A percentile compares a stretch with the other conserved stretches of the same genome.
Conservation (phyloP, 2,113 vertebrate species). For the Philantomba maxwellii region DNA sequence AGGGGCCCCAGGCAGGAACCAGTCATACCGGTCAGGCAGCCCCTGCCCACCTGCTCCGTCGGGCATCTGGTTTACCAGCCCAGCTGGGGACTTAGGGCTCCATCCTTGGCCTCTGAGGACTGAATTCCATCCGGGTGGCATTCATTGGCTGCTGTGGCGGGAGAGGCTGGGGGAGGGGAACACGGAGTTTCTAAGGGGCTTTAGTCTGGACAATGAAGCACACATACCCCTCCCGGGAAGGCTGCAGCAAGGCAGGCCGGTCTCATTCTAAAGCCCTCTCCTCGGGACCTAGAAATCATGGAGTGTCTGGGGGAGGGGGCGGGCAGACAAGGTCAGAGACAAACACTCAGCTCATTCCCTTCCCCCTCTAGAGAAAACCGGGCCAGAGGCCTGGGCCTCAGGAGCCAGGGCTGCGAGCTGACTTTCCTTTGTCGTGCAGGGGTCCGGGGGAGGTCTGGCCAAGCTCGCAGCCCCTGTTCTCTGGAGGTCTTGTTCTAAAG, state of each 20-base stretch:
- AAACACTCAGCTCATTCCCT: not conserved
- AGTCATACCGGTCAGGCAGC: constrained; percentile 71
- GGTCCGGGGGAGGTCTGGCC: not conserved
- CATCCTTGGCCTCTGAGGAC: constrained; percentile 65
- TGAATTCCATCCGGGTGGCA: constrained; percentile 72
- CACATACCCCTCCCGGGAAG: constrained; percentile 75
- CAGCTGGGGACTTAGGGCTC: constrained; percentile 62
- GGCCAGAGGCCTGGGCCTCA: not conserved
- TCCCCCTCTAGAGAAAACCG: not conserved
- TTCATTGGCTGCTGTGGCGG: constrained; percentile 74
- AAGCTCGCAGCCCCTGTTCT: not conserved
- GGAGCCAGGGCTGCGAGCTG: not conserved
- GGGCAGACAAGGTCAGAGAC: constrained; percentile 8
- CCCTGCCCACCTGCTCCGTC: constrained; percentile 65
- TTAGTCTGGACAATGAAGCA: constrained; percentile 77
- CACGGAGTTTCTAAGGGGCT: constrained; percentile 77
- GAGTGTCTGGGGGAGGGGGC: not conserved
- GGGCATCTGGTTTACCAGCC: constrained; percentile 72
- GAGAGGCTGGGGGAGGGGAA: constrained; percentile 75
- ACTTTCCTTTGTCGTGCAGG: constrained; percentile 50
- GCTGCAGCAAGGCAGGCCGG: constrained; percentile 64
- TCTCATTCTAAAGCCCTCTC: constrained; percentile 57
- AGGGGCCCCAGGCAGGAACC: constrained; percentile 62
- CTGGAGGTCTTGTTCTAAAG: constrained; percentile 1
- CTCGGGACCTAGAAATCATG: not conserved